Base-by-base conservation (phyloP, 1,140 invertebrate genomes). In the Diabrotica virgifera region DNA sequence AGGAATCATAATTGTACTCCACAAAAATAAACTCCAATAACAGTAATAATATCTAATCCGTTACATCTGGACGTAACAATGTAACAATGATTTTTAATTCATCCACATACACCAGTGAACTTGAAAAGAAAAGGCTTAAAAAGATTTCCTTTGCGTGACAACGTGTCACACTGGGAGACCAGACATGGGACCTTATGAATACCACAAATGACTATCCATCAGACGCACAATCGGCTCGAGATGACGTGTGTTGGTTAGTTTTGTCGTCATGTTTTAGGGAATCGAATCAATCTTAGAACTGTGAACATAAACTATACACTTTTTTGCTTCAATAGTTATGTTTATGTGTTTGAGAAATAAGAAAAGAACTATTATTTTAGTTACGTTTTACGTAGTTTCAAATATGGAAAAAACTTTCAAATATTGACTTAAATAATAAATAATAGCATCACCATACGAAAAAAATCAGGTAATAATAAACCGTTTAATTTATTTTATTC, bases 61-160 rank as follows among this genome's bases (percentile, higher is more conserved):
- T 37, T 37, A 57, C 55, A 57, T 57, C 55, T 57, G 55, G 55
- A 36, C 11, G 24, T 57, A 57, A 57, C 55, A 57, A 57, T 57
- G 24, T 36, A 57, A 57, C 55, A 57, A 57, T 57, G 55, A 57
- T 36, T 57, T 46, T 36, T 57, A 57, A 57, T 57, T 57, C 55
- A 57, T 24, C 35, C 55, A 57, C 36, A 57, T 57, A 57, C 55
- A 57, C 37, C 55, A 57, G 9, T 57, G 55, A 37, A 57, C 55
- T 57, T 57, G 24, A 57, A 57, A 24, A 57, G 55, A 36, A 57
- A 56, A 57, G 36, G 55, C 24, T 36, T 57, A 36, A 57, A 57
- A 57, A 57, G 55, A 57, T 36, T 57, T 57, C 55, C 55, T 57
- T 59, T 54, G 12, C 38, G 46, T 59, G 58, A 40, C 58, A 59